Evolutionary conservation across 53 echinoderm and acorn worm genomes (phyloP).

Genomic region (Actinopyga echinites): DNA sequence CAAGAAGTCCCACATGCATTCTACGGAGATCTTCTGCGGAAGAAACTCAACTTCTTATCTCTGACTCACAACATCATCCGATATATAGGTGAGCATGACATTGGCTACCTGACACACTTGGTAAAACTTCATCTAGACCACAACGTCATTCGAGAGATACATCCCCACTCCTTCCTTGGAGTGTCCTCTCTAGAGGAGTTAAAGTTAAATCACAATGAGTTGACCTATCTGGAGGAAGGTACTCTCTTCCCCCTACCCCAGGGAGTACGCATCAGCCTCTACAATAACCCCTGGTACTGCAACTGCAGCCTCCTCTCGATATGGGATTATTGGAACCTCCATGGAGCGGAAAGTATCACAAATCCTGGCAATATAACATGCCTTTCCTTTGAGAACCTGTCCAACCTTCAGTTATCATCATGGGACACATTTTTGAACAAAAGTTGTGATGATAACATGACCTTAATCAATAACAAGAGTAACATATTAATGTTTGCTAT

Average conservation of each 20-base stretch:
- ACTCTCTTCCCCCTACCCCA: conserved; percentile 18
- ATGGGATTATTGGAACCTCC: conserved; percentile 19
- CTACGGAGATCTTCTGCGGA: conserved; percentile 24
- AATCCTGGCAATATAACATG: not conserved
- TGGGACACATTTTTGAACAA: conserved; percentile 1
- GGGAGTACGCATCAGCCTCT: conserved; percentile 50
- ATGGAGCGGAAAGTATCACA: not conserved
- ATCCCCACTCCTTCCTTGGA: conserved; percentile 43
- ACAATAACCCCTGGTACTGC: conserved; percentile 69
- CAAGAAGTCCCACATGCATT: conserved; percentile 46
- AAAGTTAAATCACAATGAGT: conserved; percentile 63
- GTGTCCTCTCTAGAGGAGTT: conserved; percentile 58
- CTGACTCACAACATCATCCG: conserved; percentile 55
- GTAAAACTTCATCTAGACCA: conserved; percentile 48
- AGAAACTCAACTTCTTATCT: conserved; percentile 9
- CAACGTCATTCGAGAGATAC: conserved; percentile 47
- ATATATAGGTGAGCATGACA: conserved; percentile 5
- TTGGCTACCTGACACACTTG: conserved; percentile 33
- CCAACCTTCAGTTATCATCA: conserved; percentile 3
- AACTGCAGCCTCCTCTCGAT: conserved; percentile 52
- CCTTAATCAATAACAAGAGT: too few relatives aligned
- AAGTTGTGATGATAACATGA: too few relatives aligned
- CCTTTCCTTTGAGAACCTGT: not conserved
- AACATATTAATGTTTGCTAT: too few relatives aligned
- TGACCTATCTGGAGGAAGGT: conserved; percentile 45